A percentile compares a stretch with the other conserved stretches of the same genome.
Evolutionary conservation across 2,113 vertebrate species (phyloP).

Genomic region (Cyprinodon tularosa): DNA sequence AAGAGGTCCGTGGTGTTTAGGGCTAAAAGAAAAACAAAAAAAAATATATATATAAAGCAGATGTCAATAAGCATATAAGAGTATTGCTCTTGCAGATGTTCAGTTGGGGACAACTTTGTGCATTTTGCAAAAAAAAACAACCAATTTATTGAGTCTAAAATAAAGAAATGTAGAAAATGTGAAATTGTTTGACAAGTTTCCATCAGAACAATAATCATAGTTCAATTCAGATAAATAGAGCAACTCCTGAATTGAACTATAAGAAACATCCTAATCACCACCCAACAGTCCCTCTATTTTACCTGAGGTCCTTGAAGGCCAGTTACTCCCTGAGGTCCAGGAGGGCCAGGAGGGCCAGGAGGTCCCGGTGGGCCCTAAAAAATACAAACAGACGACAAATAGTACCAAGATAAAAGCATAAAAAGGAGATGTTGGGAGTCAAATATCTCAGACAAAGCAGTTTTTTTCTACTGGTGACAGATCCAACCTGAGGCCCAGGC

Average conservation of each 20-base stretch:
- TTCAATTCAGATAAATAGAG: slow-evolving; percentile 54
- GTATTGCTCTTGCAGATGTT: not conserved
- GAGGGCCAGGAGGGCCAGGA: slow-evolving; percentile 86
- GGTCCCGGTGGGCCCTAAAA: slow-evolving; percentile 87
- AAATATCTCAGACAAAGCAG: slow-evolving; percentile 29
- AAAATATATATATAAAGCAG: not conserved
- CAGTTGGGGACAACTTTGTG: not conserved
- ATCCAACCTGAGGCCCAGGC: slow-evolving; percentile 90
- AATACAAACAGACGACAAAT: slow-evolving; percentile 21
- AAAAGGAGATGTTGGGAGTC: not conserved
- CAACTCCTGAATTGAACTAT: slow-evolving; percentile 48
- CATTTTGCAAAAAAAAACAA: not conserved
- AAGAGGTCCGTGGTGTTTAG: no score
- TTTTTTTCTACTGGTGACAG: slow-evolving; percentile 32
- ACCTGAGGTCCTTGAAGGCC: slow-evolving; percentile 89
- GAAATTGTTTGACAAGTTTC: not conserved
- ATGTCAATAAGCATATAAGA: not conserved
- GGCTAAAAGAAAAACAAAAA: not conserved
- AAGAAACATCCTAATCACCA: slow-evolving; percentile 7
- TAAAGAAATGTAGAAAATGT: not conserved
- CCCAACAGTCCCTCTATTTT: slow-evolving; percentile 44
- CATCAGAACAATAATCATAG: slow-evolving; percentile 5
- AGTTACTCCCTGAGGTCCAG: slow-evolving; percentile 84
- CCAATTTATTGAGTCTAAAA: slow-evolving; percentile 1
- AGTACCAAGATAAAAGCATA: not conserved